Evolutionary conservation across 2,797 vertebrate genomes (phyloP), one percentile per base, ranked within the genome.

Genomic region (Cynodonichthys magdalenae): DNA sequence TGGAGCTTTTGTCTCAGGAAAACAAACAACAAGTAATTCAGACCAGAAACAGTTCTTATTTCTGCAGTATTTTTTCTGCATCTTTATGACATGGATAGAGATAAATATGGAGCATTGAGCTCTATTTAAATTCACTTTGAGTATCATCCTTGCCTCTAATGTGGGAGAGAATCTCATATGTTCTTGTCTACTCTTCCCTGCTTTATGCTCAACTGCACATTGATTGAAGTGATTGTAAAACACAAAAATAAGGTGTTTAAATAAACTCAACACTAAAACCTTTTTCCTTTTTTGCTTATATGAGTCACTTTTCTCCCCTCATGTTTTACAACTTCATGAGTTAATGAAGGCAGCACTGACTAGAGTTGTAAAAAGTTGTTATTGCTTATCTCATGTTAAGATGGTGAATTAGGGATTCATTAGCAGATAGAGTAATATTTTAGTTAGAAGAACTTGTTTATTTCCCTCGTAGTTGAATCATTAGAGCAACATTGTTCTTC

Each of bases 241-340:
- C 54, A 31, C 31, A 72, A 46, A 49, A 71, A 69, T 39, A 39
- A 62, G 52, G n/a, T 8, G 18, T 74, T 80, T 80, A 66, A 49
- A 39, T 14, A 11, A 39, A 39, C 36, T 39, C 36, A 17, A 6
- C 39, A 39, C 45, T 57, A 29, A 0, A 46, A 14, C 48, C 48
- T 44, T 18, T 47, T 55, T 42, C 28, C 5, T 24, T 9, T 55
- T 49, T 18, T 12, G 12, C 10, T 20, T 18, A 18, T 57, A 45
- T 56, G 2, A 74, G 58, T 47, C 7, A 10, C 34, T 19, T 6
- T 24, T 29, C 12, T 4, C 6, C 31, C 34, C 24, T 24, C 24
- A 24, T 24, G n/a, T n/a, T n/a, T n/a, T n/a, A n/a, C n/a, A n/a
- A n/a, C n/a, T n/a, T n/a, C n/a, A n/a, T n/a, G n/a, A 63, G 18